phyloP scores from a whole-genome alignment of 2,797 vertebrate species.

The Vultur gryphus region DNA sequence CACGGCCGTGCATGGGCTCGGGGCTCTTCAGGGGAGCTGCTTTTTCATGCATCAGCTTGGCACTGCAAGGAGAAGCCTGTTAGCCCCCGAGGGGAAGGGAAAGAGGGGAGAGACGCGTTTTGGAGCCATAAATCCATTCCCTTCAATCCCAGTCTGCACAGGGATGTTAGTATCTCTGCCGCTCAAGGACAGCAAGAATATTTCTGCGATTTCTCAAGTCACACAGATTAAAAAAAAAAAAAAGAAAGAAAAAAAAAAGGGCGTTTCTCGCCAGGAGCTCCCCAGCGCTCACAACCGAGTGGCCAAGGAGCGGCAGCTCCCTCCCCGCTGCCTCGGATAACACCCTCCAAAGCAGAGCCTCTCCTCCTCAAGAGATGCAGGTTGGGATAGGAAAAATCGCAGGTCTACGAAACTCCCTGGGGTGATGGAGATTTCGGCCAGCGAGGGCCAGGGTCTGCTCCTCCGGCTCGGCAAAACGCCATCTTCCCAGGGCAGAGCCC shows the following conservation, averaged over 20 bases:
- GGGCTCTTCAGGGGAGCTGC: constrained; percentile 56
- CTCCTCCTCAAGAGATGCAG: neutral
- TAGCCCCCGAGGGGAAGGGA: neutral
- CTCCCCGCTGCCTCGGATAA: neutral
- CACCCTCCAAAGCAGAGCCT: neutral
- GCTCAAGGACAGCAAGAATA: neutral
- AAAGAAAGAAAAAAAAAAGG: neutral
- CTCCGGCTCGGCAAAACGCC: neutral
- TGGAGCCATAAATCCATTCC: neutral
- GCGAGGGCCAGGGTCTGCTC: neutral
- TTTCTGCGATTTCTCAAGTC: neutral
- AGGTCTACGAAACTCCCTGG: accelerated
- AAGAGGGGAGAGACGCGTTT: neutral
- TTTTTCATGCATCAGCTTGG: constrained; percentile 66
- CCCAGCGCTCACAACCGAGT: accelerated
- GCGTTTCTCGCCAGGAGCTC: neutral
- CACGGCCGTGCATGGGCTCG: constrained; percentile 27
- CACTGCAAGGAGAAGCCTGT: neutral
- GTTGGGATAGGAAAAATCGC: neutral
- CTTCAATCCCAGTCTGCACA: neutral
- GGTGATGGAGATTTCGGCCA: neutral
- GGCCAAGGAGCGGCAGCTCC: neutral
- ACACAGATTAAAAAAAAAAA: neutral
- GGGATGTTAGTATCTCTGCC: accelerated
- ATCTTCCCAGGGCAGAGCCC: neutral